Evolutionary conservation across 2,113 vertebrate genomes (phyloP).

Genomic region (Bungarus multicinctus): DNA sequence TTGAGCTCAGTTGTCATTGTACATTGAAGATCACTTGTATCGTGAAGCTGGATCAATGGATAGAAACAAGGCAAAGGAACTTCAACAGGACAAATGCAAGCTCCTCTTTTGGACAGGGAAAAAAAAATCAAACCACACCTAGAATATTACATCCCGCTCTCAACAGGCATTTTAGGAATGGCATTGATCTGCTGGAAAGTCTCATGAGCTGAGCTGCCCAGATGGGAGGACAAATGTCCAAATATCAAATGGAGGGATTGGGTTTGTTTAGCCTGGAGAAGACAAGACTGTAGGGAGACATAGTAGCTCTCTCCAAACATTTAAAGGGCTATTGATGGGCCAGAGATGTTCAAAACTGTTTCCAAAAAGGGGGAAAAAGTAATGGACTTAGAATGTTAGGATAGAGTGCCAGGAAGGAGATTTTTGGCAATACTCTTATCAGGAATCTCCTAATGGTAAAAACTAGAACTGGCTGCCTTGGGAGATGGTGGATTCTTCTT

Average conservation of each 20-base stretch:
- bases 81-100: background rate
- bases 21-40: background rate
- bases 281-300: background rate
- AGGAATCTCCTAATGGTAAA: background rate
- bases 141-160: background rate
- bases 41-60: background rate
- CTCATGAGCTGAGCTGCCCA: background rate
- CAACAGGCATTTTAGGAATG: background rate
- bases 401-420: background rate
- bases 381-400: background rate
- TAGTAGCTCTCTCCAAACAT: background rate
- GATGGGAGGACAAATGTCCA: background rate
- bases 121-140: background rate
- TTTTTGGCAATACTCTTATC: background rate
- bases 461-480: background rate
- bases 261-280: background rate
- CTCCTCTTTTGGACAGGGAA: background rate
- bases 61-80: background rate
- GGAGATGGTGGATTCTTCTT: background rate
- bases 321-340: background rate
- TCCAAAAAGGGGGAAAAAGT: background rate
- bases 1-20: no score
- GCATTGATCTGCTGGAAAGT: background rate
- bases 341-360: background rate
- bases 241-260: background rate